Evolutionary conservation across 2,113 vertebrate species (phyloP).

Genomic region (Alligator mississippiensis): DNA sequence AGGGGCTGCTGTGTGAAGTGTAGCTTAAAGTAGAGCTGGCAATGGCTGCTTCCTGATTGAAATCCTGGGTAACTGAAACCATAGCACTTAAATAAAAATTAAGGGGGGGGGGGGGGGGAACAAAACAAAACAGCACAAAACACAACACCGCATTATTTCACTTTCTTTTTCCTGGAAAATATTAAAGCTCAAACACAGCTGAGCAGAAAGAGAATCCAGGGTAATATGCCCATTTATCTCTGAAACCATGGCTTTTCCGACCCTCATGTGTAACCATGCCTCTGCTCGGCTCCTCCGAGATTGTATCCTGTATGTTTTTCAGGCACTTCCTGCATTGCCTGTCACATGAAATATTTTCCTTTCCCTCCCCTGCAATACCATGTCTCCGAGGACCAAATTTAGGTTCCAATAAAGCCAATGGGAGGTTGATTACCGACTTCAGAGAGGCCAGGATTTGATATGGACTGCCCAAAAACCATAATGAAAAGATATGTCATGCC

Average conservation of each 20-base stretch:
- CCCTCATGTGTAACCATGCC: background rate
- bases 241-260: background rate
- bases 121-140: background rate
- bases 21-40: background rate
- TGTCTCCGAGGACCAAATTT: background rate
- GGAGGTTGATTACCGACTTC: constrained; percentile 40
- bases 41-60: background rate
- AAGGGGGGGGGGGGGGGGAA: background rate
- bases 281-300: background rate
- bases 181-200: background rate
- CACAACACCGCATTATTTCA: background rate
- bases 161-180: background rate
- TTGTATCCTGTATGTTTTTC: background rate
- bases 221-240: background rate
- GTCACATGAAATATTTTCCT: constrained; percentile 18
- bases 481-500: constrained; percentile 59
- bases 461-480: constrained; percentile 13
- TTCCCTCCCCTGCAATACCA: constrained; percentile 11
- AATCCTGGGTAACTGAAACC: background rate
- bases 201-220: background rate
- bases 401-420: background rate
- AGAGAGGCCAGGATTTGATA: constrained; percentile 39
- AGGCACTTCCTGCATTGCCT: background rate
- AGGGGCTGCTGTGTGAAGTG: background rate
- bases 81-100: background rate